These are phyloP conservation scores for Biston betularia DNA, from an alignment of 2,888 invertebrate species.

Conservation along the genomic window DNA sequence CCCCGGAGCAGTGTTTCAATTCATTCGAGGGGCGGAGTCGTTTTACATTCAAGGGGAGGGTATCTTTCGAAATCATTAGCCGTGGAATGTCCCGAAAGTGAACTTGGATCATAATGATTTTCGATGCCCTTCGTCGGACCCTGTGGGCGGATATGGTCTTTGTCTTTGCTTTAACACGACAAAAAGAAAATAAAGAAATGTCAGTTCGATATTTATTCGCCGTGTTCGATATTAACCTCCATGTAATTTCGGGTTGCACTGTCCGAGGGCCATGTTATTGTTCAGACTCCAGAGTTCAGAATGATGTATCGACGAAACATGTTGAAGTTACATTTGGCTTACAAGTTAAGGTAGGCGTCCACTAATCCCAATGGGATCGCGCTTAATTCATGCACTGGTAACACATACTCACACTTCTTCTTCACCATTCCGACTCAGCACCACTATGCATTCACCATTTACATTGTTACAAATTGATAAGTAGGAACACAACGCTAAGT, in stretches of 20 bases:
- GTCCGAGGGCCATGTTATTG: conserved; percentile 69
- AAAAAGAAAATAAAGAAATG: conserved; percentile 70
- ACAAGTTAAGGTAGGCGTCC: conserved; percentile 2
- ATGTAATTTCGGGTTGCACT: conserved; percentile 73
- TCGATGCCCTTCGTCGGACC: conserved; percentile 72
- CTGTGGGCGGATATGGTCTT: conserved; percentile 81
- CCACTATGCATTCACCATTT: no score
- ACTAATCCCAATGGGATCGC: neutral
- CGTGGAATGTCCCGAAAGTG: conserved; percentile 79
- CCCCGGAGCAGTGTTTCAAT: conserved; percentile 80
- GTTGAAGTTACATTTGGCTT: conserved; percentile 56
- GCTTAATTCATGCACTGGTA: no score
- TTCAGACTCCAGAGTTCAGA: conserved; percentile 60
- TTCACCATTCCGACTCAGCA: no score
- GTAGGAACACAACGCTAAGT: no score
- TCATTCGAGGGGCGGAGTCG: conserved; percentile 82
- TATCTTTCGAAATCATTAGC: conserved; percentile 84
- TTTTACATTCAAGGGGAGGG: conserved; percentile 86
- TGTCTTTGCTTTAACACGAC: conserved; percentile 75
- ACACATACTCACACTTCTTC: no score
- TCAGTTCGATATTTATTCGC: conserved; percentile 80
- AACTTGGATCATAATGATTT: conserved; percentile 80
- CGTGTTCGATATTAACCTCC: conserved; percentile 66
- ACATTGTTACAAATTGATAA: no score
- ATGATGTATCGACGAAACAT: conserved; percentile 69